These are phyloP conservation scores for Oopsacas minuta DNA, from an alignment of 37 sponge, comb jelly and placozoan genomes.

Conservation along the genomic window DNA sequence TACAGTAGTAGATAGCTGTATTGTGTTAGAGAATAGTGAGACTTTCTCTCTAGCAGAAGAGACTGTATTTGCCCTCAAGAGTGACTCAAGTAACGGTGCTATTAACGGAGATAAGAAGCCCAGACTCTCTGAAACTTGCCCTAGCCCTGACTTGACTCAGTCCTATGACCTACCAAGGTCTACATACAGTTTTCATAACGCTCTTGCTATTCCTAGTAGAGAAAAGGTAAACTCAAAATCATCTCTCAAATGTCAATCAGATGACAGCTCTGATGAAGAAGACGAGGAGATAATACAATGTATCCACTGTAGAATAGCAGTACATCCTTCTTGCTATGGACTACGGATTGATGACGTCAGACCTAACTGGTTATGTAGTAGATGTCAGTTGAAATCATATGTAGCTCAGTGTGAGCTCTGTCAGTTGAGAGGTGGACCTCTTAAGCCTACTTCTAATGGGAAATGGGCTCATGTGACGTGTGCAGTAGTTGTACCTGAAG, in stretches of 20 bases:
- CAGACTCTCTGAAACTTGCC: not conserved
- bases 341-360: not conserved
- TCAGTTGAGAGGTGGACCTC: constrained; percentile 72
- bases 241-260: not conserved
- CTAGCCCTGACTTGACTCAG: not conserved
- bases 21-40: not conserved
- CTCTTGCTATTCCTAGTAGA: not conserved
- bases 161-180: not conserved
- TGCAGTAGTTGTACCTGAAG: constrained; percentile 74
- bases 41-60: not conserved
- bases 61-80: not conserved
- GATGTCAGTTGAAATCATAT: constrained; percentile 33
- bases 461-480: constrained; percentile 76
- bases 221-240: not conserved
- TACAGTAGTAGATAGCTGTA: not conserved
- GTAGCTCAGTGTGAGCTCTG: constrained; percentile 64
- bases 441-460: constrained; percentile 43
- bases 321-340: constrained; percentile 52
- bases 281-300: constrained; percentile 8
- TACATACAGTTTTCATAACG: not conserved
- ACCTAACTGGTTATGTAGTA: constrained; percentile 41
- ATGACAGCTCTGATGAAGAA: not conserved
- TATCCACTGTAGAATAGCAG: not conserved
- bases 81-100: not conserved
- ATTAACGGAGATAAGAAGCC: not conserved